These are phyloP conservation scores for Callionymus lyra DNA, from an alignment of 2,113 vertebrate species.

Conservation along the genomic window DNA sequence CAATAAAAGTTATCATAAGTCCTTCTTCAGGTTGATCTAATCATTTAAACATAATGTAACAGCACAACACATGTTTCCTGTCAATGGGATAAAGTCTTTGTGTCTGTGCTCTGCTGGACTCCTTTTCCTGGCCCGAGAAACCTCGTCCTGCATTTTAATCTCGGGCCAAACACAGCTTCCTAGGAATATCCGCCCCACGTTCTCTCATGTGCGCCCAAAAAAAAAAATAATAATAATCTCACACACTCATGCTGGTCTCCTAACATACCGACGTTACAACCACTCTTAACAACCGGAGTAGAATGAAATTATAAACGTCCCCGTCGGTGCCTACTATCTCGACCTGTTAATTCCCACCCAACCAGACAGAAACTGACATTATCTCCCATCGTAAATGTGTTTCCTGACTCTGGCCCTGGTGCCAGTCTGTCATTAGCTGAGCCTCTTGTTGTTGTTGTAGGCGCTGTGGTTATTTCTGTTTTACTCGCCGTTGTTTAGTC, in stretches of 20 bases:
- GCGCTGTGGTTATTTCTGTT: constrained; percentile 33
- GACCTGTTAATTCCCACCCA: constrained; percentile 11
- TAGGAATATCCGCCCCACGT: constrained; percentile 42
- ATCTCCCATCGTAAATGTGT: constrained; percentile 26
- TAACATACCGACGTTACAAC: neutral
- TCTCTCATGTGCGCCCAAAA: constrained; percentile 21
- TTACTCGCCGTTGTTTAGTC: constrained; percentile 37
- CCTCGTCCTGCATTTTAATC: constrained; percentile 57
- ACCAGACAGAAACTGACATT: constrained; percentile 13
- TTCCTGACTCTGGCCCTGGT: constrained; percentile 8
- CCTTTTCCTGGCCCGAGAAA: constrained; percentile 47
- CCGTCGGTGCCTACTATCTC: neutral
- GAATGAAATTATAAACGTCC: no score
- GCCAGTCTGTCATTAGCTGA: constrained; percentile 36
- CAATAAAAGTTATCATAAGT: no score
- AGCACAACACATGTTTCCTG: constrained; percentile 14
- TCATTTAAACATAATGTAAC: constrained; percentile 4
- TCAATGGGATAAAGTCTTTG: constrained; percentile 30
- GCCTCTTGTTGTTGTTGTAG: constrained; percentile 25
- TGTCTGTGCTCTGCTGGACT: constrained; percentile 25
- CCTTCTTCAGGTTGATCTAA: no score
- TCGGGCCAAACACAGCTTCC: constrained; percentile 61
- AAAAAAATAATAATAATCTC: constrained; percentile 12
- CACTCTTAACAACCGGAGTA: no score
- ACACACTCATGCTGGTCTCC: constrained; percentile 1